A percentile compares a stretch with the other conserved stretches of the same genome.
These are phyloP conservation scores for Vimba vimba DNA, from an alignment of 2,113 vertebrate genomes.

Conservation along the genomic window DNA sequence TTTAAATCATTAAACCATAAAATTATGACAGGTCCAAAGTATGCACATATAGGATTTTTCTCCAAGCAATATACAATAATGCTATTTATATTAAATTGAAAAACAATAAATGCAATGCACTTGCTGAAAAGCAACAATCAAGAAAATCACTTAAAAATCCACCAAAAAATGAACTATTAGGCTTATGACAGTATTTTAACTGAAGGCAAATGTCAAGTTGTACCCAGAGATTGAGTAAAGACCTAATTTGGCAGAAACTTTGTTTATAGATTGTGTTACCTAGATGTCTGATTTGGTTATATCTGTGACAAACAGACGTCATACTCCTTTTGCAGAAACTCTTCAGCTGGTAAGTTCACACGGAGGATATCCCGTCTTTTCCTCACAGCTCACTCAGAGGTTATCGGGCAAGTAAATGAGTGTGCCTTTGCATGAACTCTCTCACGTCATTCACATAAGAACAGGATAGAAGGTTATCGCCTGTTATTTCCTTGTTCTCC, in stretches of 20 bases:
- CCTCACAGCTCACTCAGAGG: not conserved
- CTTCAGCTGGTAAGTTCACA: slow-evolving; percentile 26
- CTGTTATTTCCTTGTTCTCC: slow-evolving; percentile 45
- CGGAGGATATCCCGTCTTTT: not conserved
- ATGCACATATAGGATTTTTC: not conserved
- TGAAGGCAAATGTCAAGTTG: not conserved
- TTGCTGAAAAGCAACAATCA: too few relatives aligned
- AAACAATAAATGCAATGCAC: too few relatives aligned
- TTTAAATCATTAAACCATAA: too few relatives aligned
- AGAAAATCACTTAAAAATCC: too few relatives aligned
- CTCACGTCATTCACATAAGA: slow-evolving; percentile 19
- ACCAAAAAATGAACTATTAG: too few relatives aligned
- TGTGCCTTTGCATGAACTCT: slow-evolving; percentile 6
- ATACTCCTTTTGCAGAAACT: slow-evolving; percentile 7
- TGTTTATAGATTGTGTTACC: slow-evolving; percentile 18
- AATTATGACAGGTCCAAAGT: too few relatives aligned
- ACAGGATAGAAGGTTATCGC: slow-evolving; percentile 39
- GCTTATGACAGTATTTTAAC: not conserved
- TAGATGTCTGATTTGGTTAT: not conserved
- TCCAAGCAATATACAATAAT: not conserved
- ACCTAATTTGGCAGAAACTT: not conserved
- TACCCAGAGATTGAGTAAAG: not conserved
- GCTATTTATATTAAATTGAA: too few relatives aligned
- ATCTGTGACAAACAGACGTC: slow-evolving; percentile 1
- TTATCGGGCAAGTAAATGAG: not conserved